Conservation (phyloP, 1,140 invertebrate species). For the Ceratoteleas bidentatus region DNA sequence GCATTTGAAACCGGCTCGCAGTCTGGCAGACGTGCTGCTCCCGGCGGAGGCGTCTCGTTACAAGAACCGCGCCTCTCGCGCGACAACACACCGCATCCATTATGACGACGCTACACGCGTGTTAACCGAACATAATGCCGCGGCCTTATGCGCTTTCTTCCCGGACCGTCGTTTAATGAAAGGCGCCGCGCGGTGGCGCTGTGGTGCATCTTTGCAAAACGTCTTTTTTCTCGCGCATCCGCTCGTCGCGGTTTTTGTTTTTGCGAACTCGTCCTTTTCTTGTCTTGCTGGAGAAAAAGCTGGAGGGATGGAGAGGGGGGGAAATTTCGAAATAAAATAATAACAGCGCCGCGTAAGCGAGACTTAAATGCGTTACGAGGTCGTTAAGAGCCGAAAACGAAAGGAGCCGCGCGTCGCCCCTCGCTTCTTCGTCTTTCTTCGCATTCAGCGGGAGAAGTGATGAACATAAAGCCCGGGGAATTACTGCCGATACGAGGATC, state of each 20-base stretch:
- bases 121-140: slow-evolving; percentile 65
- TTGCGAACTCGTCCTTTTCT: slow-evolving; percentile 4
- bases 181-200: slow-evolving; percentile 12
- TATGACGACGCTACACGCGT: slow-evolving; percentile 62
- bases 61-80: slow-evolving; percentile 37
- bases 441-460: slow-evolving; percentile 29
- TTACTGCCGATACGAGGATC: slow-evolving; percentile 32
- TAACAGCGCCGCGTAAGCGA: slow-evolving; percentile 33
- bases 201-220: slow-evolving; percentile 13
- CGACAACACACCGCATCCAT: slow-evolving; percentile 40
- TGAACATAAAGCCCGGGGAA: slow-evolving; percentile 15
- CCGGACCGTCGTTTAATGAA: slow-evolving; percentile 17
- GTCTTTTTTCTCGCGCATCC: not conserved
- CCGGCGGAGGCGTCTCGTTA: slow-evolving; percentile 44
- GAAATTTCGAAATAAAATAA: not conserved
- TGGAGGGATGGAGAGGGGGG: not conserved
- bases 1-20: not conserved
- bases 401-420: slow-evolving; percentile 20
- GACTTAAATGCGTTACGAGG: slow-evolving; percentile 57
- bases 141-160: slow-evolving; percentile 54
- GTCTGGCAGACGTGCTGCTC: not conserved
- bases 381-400: slow-evolving; percentile 46
- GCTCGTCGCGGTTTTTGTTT: slow-evolving; percentile 23
- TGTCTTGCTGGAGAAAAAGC: not conserved
- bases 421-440: slow-evolving; percentile 16